phyloP scores from a whole-genome alignment of 2,113 vertebrate species.

The Hemichromis elongatus region DNA sequence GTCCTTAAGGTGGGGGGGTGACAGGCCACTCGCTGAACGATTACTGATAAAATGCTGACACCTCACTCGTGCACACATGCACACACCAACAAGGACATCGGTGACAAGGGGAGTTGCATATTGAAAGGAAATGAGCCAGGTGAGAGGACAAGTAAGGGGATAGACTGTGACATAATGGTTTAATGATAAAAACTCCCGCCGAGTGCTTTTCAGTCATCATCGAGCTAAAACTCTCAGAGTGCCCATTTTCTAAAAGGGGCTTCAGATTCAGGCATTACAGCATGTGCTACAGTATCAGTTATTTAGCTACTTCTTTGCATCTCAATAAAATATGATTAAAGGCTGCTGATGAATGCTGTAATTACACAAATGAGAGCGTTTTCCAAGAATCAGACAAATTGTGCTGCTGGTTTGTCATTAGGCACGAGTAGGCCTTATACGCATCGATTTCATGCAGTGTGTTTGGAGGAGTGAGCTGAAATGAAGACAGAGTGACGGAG shows the following conservation, averaged over 20 bases:
- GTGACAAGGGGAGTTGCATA: slow-evolving; percentile 42
- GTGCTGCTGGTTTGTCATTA: slow-evolving; percentile 4
- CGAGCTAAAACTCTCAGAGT: background rate
- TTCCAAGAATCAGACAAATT: slow-evolving; percentile 4
- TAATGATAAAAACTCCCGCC: background rate
- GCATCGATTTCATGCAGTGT: slow-evolving; percentile 31
- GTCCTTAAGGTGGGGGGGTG: slow-evolving; percentile 56
- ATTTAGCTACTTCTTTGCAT: background rate
- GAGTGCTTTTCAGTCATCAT: background rate
- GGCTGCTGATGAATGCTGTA: background rate
- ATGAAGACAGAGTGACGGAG: slow-evolving; percentile 41
- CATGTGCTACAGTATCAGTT: background rate
- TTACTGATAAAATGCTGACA: slow-evolving; percentile 67
- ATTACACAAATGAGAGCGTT: slow-evolving; percentile 22
- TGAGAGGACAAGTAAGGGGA: slow-evolving; percentile 5
- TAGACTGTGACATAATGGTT: slow-evolving; percentile 28
- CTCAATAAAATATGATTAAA: slow-evolving; percentile 15
- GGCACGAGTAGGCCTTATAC: slow-evolving; percentile 26
- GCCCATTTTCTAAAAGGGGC: background rate
- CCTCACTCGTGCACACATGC: slow-evolving; percentile 25
- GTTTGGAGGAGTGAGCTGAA: slow-evolving; percentile 57
- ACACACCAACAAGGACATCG: slow-evolving; percentile 52
- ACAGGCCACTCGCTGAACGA: slow-evolving; percentile 59
- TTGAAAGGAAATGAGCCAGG: slow-evolving; percentile 36
- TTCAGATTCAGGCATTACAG: background rate